These are phyloP conservation scores for Myripristis murdjan DNA, from an alignment of 2,797 vertebrate genomes.

Conservation along the genomic window DNA sequence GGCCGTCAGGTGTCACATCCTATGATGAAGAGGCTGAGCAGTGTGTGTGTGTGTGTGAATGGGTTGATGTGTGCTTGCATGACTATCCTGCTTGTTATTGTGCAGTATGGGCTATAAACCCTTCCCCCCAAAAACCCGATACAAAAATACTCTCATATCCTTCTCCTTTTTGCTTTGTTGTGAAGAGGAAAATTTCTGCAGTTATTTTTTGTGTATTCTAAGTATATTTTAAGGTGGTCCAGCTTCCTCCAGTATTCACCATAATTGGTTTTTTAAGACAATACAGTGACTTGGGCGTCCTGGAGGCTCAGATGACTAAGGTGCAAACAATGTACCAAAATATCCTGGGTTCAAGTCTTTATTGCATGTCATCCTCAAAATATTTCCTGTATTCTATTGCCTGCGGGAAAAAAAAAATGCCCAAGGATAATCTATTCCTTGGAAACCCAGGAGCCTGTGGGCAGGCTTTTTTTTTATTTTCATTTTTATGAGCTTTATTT, in stretches of 20 bases:
- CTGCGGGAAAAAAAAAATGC: no score
- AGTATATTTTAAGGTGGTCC: slow-evolving; percentile 37
- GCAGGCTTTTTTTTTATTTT: no score
- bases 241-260: slow-evolving; percentile 14
- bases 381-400: no score
- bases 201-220: background rate
- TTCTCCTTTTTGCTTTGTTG: slow-evolving; percentile 41
- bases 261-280: slow-evolving; percentile 57
- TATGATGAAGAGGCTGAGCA: slow-evolving; percentile 72
- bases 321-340: no score
- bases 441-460: no score
- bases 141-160: slow-evolving; percentile 56
- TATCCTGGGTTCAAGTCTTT: no score
- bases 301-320: no score
- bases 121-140: slow-evolving; percentile 49
- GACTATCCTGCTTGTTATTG: slow-evolving; percentile 65
- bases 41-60: slow-evolving; percentile 31
- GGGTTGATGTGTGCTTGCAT: slow-evolving; percentile 27
- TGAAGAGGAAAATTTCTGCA: slow-evolving; percentile 32
- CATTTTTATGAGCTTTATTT: no score
- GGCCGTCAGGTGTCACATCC: slow-evolving; percentile 78
- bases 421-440: no score
- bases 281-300: background rate
- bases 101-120: slow-evolving; percentile 65
- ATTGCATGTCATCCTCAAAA: no score